Conservation (phyloP, 2,113 vertebrate species). For the Zosterops borbonicus region DNA sequence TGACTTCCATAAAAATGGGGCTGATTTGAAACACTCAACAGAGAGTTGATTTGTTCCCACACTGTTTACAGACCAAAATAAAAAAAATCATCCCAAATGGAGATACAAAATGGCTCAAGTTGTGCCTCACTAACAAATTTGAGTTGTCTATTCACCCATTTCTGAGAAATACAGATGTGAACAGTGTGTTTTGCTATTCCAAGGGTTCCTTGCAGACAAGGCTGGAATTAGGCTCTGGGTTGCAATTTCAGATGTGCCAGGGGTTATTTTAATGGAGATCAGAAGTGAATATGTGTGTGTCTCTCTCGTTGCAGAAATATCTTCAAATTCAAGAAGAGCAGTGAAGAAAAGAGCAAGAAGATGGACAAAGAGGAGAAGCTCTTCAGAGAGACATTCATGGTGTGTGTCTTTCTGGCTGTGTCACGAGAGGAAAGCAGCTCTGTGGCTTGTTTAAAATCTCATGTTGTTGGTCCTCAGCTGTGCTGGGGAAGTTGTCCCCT, state of each 20-base stretch:
- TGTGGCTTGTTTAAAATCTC: not conserved
- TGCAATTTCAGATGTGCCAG: not conserved
- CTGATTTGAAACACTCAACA: not conserved
- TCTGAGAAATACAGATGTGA: not conserved
- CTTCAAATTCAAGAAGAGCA: slow-evolving; percentile 64
- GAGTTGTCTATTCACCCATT: not conserved
- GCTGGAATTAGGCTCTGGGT: not conserved
- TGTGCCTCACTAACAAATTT: not conserved
- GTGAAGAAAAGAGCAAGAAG: slow-evolving; percentile 63
- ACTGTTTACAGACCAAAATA: not conserved
- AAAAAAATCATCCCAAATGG: not conserved
- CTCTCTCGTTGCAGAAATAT: slow-evolving; percentile 7
- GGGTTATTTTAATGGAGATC: not conserved
- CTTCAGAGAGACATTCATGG: slow-evolving; percentile 77
- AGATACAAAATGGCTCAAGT: not conserved
- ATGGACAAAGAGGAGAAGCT: slow-evolving; percentile 70
- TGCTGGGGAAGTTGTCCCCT: not conserved
- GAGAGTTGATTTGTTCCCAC: not conserved
- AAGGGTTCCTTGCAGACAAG: not conserved
- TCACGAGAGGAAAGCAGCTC: not conserved
- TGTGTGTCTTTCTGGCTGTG: not conserved
- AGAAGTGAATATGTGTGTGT: not conserved
- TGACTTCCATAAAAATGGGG: not conserved
- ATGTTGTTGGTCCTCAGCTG: not conserved
- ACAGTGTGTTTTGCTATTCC: not conserved